phyloP scores from a whole-genome alignment of 2,797 vertebrate species.

The Oreonectes daqikongensis region DNA sequence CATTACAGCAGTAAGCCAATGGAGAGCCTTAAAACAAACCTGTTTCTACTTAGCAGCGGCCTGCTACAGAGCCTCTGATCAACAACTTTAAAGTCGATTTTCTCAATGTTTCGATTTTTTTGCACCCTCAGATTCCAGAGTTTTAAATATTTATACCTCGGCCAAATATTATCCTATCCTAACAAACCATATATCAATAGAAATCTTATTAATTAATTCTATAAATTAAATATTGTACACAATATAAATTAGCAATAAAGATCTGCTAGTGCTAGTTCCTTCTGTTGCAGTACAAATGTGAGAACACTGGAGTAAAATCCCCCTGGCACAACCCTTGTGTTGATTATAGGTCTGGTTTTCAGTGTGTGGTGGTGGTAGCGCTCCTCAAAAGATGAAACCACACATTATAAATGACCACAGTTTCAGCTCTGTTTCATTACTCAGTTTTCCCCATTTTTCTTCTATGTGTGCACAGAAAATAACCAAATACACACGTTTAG shows the following conservation, averaged over 20 bases:
- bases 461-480: slow-evolving; percentile 32
- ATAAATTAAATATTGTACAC: too few relatives aligned
- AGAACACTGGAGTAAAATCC: slow-evolving; percentile 34
- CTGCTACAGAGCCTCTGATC: too few relatives aligned
- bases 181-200: too few relatives aligned
- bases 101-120: too few relatives aligned
- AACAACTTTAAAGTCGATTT: too few relatives aligned
- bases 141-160: too few relatives aligned
- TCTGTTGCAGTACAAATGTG: slow-evolving; percentile 33
- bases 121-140: too few relatives aligned
- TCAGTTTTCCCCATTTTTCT: slow-evolving; percentile 41
- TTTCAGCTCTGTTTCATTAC: slow-evolving; percentile 43
- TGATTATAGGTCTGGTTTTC: slow-evolving; percentile 49
- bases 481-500: slow-evolving; percentile 21
- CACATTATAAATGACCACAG: slow-evolving; percentile 50
- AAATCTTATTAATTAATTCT: too few relatives aligned
- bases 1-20: too few relatives aligned
- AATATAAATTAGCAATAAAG: not conserved
- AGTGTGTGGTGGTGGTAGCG: slow-evolving; percentile 22
- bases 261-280: slow-evolving; percentile 18
- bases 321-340: slow-evolving; percentile 33
- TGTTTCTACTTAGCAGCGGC: too few relatives aligned
- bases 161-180: too few relatives aligned
- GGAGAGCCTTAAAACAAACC: too few relatives aligned
- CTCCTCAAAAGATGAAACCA: slow-evolving; percentile 45